These are phyloP conservation scores for Chunga burmeisteri DNA, from an alignment of 2,113 vertebrate genomes.

Conservation along the genomic window DNA sequence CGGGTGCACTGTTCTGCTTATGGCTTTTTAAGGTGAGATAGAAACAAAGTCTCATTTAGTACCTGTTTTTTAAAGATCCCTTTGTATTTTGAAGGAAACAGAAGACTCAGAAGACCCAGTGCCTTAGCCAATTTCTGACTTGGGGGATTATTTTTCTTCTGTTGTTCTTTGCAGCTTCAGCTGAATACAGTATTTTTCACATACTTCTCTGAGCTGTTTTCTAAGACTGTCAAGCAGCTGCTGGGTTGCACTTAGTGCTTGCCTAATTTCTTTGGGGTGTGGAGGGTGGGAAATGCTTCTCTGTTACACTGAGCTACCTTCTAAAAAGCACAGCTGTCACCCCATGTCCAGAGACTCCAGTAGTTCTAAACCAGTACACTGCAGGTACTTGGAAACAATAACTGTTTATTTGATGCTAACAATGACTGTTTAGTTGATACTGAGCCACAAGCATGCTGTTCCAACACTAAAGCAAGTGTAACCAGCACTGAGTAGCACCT, in stretches of 20 bases:
- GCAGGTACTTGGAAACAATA: neutral
- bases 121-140: conserved; percentile 7
- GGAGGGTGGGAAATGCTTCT: neutral
- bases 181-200: conserved; percentile 40
- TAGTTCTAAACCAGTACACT: neutral
- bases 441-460: neutral
- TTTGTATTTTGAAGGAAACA: conserved; percentile 14
- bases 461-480: neutral
- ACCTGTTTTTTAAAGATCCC: conserved; percentile 16
- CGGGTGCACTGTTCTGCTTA: conserved; percentile 1
- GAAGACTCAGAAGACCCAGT: neutral
- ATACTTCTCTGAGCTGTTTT: neutral
- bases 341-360: neutral
- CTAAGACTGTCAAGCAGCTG: conserved; percentile 21
- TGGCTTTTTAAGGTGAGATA: conserved; percentile 39
- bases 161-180: conserved; percentile 24
- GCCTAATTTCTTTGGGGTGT: neutral
- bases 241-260: neutral
- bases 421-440: neutral
- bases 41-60: conserved; percentile 28
- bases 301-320: neutral
- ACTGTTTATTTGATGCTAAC: neutral
- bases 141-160: conserved; percentile 39
- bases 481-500: neutral
- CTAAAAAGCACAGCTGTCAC: neutral